A percentile compares a stretch with the other conserved stretches of the same genome.
phyloP scores from a whole-genome alignment of 2,888 invertebrate species.

The Dolichopus griseipennis region DNA sequence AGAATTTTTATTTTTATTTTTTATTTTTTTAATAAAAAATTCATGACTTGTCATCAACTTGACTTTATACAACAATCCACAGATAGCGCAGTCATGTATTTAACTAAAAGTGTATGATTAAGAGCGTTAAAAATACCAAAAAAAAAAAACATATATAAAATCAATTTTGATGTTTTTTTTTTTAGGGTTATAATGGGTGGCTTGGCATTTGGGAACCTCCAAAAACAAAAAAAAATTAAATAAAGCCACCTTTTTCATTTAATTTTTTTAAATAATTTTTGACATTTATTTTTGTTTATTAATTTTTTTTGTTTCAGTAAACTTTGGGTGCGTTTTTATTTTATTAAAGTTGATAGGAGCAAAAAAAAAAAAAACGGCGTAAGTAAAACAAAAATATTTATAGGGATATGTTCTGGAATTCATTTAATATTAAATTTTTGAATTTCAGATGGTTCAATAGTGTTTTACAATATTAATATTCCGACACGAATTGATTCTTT shows the following conservation, averaged over 20 bases:
- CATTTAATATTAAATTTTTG: no score
- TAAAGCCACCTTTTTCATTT: not conserved
- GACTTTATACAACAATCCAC: not conserved
- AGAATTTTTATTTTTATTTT: no score
- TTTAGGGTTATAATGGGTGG: not conserved
- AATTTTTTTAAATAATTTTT: not conserved
- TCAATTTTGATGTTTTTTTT: not conserved
- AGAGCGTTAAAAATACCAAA: not conserved
- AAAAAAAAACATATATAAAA: not conserved
- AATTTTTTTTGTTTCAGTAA: not conserved
- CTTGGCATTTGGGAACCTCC: not conserved
- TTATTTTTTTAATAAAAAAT: not conserved
- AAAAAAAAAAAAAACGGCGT: no score
- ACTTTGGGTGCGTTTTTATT: not conserved
- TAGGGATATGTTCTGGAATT: no score
- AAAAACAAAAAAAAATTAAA: not conserved
- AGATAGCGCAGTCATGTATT: not conserved
- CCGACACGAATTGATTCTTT: no score
- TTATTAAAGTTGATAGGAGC: not conserved
- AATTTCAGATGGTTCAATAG: no score
- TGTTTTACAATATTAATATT: no score
- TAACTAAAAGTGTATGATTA: not conserved
- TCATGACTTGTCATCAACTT: not conserved
- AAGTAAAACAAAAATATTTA: not conserved
- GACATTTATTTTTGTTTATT: not conserved